Evolutionary conservation across 2,797 vertebrate species (phyloP).

Genomic region (Mycteria americana): DNA sequence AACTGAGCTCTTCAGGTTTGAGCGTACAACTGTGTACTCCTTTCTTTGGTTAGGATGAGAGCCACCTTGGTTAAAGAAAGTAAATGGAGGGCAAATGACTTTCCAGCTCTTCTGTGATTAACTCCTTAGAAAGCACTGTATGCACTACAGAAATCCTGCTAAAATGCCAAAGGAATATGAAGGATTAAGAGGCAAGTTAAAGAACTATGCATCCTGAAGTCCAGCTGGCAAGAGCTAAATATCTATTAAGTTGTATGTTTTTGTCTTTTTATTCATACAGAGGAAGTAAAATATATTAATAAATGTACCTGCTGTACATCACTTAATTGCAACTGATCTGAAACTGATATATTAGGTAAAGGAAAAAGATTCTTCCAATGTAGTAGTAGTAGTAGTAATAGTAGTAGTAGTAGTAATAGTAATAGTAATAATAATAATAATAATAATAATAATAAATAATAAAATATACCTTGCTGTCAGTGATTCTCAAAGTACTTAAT

Average conservation of each 20-base stretch:
- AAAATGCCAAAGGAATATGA: not conserved
- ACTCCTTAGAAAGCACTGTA: not conserved
- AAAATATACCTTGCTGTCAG: not conserved
- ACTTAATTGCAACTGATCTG: not conserved
- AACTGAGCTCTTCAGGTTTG: not conserved
- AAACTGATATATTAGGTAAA: not conserved
- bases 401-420: no score
- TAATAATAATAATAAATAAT: not conserved
- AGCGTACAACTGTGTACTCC: not conserved
- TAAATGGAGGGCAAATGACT: not conserved
- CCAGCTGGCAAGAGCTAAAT: not conserved
- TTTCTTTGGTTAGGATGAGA: conserved; percentile 2
- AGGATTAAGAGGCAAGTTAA: not conserved
- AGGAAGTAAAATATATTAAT: not conserved
- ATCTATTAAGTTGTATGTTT: fast-evolving
- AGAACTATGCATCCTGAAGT: not conserved
- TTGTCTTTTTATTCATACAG: not conserved
- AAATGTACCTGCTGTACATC: not conserved
- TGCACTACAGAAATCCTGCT: not conserved
- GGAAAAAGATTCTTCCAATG: not conserved
- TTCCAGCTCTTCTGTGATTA: not conserved
- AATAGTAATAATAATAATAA: no score
- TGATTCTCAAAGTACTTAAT: not conserved
- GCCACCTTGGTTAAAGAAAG: not conserved
- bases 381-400: not conserved